phyloP scores from a whole-genome alignment of 2,113 vertebrate genomes.

The Papio anubis region DNA sequence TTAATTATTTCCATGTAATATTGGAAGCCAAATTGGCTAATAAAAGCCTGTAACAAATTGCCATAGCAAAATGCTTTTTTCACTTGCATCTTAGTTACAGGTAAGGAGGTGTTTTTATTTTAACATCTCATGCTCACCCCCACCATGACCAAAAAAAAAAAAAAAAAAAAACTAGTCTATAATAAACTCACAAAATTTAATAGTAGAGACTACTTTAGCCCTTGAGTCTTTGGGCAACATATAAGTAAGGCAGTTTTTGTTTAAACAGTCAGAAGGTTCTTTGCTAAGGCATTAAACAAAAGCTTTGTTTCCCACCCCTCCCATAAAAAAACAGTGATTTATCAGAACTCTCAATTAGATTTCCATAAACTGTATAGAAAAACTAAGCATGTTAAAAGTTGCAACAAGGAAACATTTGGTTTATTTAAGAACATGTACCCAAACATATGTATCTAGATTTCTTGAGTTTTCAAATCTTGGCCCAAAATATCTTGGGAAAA shows the following conservation, averaged over 20 bases:
- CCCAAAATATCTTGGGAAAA: constrained; percentile 60
- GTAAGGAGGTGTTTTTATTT: background rate
- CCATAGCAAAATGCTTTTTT: background rate
- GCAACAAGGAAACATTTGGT: constrained; percentile 58
- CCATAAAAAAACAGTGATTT: background rate
- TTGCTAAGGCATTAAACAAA: background rate
- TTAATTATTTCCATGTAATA: constrained; percentile 11
- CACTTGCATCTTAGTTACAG: background rate
- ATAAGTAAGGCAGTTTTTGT: background rate
- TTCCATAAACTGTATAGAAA: constrained; percentile 28
- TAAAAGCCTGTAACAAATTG: background rate
- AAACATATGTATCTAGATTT: constrained; percentile 57
- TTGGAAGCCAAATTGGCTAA: background rate
- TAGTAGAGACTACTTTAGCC: too few relatives aligned
- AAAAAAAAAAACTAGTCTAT: background rate
- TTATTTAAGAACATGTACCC: constrained; percentile 59
- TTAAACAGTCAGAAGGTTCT: background rate
- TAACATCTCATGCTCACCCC: background rate
- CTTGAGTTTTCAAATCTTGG: constrained; percentile 60
- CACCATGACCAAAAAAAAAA: background rate
- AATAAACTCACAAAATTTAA: background rate
- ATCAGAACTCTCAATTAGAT: constrained; percentile 27
- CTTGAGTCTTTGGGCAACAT: background rate
- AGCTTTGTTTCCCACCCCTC: background rate
- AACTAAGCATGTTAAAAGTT: constrained; percentile 58